A percentile compares a stretch with the other conserved stretches of the same genome.
phyloP scores from a whole-genome alignment of 2,113 vertebrate species.

The Nerophis lumbriciformis region DNA sequence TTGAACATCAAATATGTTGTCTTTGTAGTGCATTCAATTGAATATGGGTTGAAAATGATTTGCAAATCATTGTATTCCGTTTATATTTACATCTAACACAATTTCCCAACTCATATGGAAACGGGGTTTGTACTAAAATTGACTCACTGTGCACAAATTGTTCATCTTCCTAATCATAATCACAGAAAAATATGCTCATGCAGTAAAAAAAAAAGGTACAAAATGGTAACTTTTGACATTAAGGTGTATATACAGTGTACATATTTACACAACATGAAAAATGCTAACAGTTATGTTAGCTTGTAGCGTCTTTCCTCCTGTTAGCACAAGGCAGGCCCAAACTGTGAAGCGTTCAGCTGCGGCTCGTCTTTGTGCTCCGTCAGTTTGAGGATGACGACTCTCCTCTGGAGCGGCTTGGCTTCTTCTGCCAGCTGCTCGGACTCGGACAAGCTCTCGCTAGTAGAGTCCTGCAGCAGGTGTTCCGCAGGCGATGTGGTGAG shows the following conservation, averaged over 20 bases:
- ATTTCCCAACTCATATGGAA: too few relatives aligned
- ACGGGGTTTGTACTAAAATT: conserved; percentile 21
- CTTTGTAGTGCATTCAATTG: too few relatives aligned
- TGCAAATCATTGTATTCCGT: too few relatives aligned
- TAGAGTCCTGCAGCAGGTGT: conserved; percentile 59
- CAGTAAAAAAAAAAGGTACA: conserved; percentile 40
- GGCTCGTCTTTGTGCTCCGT: conserved; percentile 55
- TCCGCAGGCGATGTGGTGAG: conserved; percentile 77
- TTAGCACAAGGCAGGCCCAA: conserved; percentile 57
- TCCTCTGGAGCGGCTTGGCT: conserved; percentile 57
- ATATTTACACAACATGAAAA: conserved; percentile 59
- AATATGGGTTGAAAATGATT: too few relatives aligned
- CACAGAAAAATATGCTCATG: conserved; percentile 27
- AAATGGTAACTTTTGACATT: conserved; percentile 26
- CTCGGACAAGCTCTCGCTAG: conserved; percentile 5
- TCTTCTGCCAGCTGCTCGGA: conserved; percentile 28
- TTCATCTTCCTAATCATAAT: neutral
- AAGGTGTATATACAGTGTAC: conserved; percentile 61
- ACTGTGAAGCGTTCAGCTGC: conserved; percentile 23
- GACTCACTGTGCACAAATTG: conserved; percentile 19
- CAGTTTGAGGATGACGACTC: conserved; percentile 73
- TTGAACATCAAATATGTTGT: too few relatives aligned
- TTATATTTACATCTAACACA: too few relatives aligned
- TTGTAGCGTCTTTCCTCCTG: conserved; percentile 5
- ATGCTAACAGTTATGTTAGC: conserved; percentile 22